Evolutionary conservation across 1,140 invertebrate genomes (phyloP), one percentile per base, ranked within the genome.

Genomic region (Dendrolimus kikuchii): DNA sequence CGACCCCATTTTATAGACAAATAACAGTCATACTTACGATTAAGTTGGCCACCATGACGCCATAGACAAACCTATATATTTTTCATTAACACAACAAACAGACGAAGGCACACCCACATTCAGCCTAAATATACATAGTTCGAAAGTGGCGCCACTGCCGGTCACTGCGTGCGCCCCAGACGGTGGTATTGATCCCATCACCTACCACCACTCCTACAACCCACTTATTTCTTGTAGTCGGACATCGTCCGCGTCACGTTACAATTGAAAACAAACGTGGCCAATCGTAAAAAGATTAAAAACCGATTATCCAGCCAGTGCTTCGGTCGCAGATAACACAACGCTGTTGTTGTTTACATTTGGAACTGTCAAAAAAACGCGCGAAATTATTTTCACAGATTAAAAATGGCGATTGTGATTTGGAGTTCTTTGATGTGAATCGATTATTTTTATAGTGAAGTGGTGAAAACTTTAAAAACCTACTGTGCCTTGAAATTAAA

Each of bases 101-200:
- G 23, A 23, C 23, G 23, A 23, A 23, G 23, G 23, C 23, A 23
- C 23, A 23, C 68, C 55, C 63, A 67, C 55, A 59, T 9, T 6
- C 10, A 44, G 6, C 38, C 6, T 51, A 45, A 8, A 58, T 65
- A 62, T 70, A 74, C 77, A 75, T 77, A 63, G 59, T 52, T 40
- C 10, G 53, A 53, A 39, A 42, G 53, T 49, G 53, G 60, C 57
- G 71, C 65, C 66, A 46, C 44, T 64, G 71, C 55, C 72, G 79
- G 76, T 74, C 77, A 82, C 69, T 81, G 79, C 81, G 81, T 85
- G 76, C 79, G 77, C 71, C 76, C 68, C 66, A 77, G 70, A 79
- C 78, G 61, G 68, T 75, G 74, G 76, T 83, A 83, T 83, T 60
- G 80, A 83, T 83, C 77, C 80, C 80, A 86, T 80, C 74, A 82